A percentile compares a stretch with the other conserved stretches of the same genome.
These are phyloP conservation scores for Centroberyx gerrardi DNA, from an alignment of 2,797 vertebrate genomes.

Conservation along the genomic window DNA sequence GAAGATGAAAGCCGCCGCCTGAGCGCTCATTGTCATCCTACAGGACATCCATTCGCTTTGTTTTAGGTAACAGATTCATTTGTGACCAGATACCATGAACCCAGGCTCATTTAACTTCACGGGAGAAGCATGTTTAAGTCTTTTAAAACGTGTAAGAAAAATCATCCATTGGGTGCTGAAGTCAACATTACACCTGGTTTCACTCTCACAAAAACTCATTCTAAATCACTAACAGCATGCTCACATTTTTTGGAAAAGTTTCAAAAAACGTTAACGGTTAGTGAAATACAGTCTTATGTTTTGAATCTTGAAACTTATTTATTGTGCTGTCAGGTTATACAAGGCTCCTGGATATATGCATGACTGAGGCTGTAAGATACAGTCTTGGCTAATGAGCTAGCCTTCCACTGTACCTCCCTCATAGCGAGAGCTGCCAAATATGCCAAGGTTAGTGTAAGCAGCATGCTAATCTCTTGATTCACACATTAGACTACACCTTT, in stretches of 20 bases:
- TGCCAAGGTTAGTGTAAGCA: slow-evolving; percentile 42
- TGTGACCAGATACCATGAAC: neutral
- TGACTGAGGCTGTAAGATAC: slow-evolving; percentile 44
- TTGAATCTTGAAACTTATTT: neutral
- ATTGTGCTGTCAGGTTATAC: neutral
- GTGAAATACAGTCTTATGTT: neutral
- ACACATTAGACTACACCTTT: slow-evolving; percentile 53
- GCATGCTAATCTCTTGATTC: slow-evolving; percentile 65
- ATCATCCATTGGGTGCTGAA: no score
- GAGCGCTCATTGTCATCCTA: neutral
- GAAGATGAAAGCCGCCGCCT: neutral
- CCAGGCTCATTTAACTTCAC: neutral
- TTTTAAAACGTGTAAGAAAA: neutral
- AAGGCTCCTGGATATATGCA: no score
- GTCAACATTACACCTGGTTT: neutral
- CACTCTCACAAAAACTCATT: neutral
- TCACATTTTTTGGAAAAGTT: neutral
- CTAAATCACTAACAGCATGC: neutral
- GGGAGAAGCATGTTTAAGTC: neutral
- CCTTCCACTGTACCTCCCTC: slow-evolving; percentile 8
- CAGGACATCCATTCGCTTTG: neutral
- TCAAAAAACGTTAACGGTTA: neutral
- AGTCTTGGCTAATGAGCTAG: slow-evolving; percentile 47
- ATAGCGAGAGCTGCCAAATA: slow-evolving; percentile 17
- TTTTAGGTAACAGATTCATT: neutral